Base-by-base conservation (phyloP, 2,888 invertebrate genomes). In the Cephus pygmeus region DNA sequence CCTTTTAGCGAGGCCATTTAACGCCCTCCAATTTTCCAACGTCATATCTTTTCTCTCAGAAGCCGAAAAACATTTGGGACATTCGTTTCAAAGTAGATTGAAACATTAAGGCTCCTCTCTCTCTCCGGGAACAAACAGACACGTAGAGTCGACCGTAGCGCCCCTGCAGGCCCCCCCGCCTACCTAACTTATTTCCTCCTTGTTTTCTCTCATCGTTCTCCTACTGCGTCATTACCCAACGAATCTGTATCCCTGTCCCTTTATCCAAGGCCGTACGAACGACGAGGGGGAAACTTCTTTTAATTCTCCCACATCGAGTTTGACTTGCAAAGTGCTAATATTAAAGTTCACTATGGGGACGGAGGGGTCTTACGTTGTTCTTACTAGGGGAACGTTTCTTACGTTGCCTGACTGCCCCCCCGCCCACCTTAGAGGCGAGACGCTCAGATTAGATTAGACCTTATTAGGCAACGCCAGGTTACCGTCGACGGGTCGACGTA, bases 321-420 rank as follows among this genome's bases (percentile, higher is more conserved):
- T 81, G 81, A 80, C 80, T 81, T 79, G 81, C 85, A 83, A 84
- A 87, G 87, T 87, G 87, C 86, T 87, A 87, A 87, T 87, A 87
- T 87, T 86, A 86, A 85, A 86, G 84, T 85, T 81, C 35, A 73
- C 56, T 15, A 33, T 79, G 56, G 69, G 79, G 73, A 23, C 77
- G 56, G 69, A 78, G 74, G 69, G 34, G 74, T 33, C 12, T 40
- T 56, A 12, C 40, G 40, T 75, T 69, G 71, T 69, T 73, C 75
- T 80, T 73, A 56, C 75, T 31, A 69, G 73, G 68, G 81, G 79
- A 80, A 83, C 85, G 83, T 85, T 85, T 85, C 85, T 85, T 84
- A 84, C 82, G 79, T 84, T 85, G 85, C 85, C 81, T 73, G 56
- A 23, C 56, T 56, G 23, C 23, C 36, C 31, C 31, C 36, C 78